These are phyloP conservation scores for Drosophila willistoni DNA, from an alignment of 1,140 invertebrate genomes.

Conservation along the genomic window DNA sequence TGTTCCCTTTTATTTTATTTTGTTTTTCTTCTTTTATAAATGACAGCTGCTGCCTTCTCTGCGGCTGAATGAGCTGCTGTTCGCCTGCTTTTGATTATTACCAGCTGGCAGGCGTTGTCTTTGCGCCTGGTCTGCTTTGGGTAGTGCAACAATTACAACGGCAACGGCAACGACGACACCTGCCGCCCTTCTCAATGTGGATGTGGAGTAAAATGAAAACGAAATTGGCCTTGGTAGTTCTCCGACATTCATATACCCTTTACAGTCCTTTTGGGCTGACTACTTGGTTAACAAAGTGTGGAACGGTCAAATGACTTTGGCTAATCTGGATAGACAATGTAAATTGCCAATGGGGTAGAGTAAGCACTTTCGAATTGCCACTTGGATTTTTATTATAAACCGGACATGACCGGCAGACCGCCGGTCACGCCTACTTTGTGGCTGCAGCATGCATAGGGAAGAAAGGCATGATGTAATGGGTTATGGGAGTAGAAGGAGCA, in stretches of 20 bases:
- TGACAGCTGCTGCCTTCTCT: neutral
- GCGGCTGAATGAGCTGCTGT: slow-evolving; percentile 15
- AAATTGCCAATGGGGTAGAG: slow-evolving; percentile 9
- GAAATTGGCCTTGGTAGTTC: neutral
- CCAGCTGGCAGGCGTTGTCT: slow-evolving; percentile 11
- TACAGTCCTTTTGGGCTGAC: too few species aligned
- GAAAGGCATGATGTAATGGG: too few species aligned
- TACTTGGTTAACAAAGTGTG: too few species aligned
- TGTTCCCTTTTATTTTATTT: neutral
- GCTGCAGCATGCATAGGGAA: too few species aligned
- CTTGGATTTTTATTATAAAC: slow-evolving; percentile 13
- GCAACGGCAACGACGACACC: slow-evolving; percentile 7
- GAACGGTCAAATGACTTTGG: too few species aligned
- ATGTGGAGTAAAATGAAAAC: neutral
- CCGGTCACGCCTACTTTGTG: too few species aligned
- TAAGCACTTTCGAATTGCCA: slow-evolving; percentile 1
- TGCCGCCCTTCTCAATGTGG: neutral
- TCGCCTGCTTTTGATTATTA: slow-evolving; percentile 19
- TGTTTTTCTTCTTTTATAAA: neutral
- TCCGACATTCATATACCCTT: neutral
- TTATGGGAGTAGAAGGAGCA: neutral
- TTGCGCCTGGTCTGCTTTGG: slow-evolving; percentile 12
- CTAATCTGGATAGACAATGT: neutral
- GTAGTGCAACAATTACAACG: slow-evolving; percentile 13
- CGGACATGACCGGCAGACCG: slow-evolving; percentile 1